Percentiles rank a stretch among this genome's conserved stretches.
These are phyloP conservation scores for Gryllus longicercus DNA, from an alignment of 2,888 invertebrate genomes.

Conservation along the genomic window DNA sequence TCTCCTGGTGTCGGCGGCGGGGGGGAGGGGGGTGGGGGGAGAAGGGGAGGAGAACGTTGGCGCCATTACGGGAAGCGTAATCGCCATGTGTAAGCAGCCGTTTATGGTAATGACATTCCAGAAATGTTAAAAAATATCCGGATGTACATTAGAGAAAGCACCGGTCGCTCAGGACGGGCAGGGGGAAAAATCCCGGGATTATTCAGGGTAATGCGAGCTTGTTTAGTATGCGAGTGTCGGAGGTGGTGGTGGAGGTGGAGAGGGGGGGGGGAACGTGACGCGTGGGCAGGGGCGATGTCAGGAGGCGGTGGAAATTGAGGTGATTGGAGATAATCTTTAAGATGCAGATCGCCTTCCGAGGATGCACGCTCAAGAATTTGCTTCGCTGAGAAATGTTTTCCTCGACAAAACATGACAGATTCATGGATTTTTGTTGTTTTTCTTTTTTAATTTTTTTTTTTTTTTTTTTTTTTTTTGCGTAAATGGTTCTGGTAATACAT, in stretches of 20 bases:
- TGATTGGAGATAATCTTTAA: too few species aligned
- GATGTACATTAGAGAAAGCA: neutral
- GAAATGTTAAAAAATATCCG: slow-evolving; percentile 17
- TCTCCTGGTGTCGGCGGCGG: neutral
- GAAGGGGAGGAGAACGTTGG: neutral
- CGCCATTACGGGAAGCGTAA: neutral
- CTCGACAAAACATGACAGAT: too few species aligned
- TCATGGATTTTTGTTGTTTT: too few species aligned
- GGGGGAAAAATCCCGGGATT: neutral
- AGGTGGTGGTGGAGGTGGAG: neutral
- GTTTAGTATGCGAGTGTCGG: neutral
- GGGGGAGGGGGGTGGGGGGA: neutral
- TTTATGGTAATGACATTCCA: slow-evolving; percentile 17
- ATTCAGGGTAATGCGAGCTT: slow-evolving; percentile 11
- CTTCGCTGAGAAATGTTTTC: too few species aligned
- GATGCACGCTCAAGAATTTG: too few species aligned
- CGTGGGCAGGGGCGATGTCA: neutral
- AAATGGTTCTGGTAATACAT: too few species aligned
- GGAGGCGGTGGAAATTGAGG: too few species aligned
- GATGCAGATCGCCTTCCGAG: too few species aligned
- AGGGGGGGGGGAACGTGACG: neutral
- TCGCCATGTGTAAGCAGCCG: neutral
- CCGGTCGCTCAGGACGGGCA: neutral
- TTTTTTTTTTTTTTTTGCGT: too few species aligned
- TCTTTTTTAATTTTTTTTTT: too few species aligned